Percentiles rank a stretch among this genome's conserved stretches.
These are phyloP conservation scores for Napeogenes sylphis DNA, from an alignment of 2,888 invertebrate species.

Conservation along the genomic window DNA sequence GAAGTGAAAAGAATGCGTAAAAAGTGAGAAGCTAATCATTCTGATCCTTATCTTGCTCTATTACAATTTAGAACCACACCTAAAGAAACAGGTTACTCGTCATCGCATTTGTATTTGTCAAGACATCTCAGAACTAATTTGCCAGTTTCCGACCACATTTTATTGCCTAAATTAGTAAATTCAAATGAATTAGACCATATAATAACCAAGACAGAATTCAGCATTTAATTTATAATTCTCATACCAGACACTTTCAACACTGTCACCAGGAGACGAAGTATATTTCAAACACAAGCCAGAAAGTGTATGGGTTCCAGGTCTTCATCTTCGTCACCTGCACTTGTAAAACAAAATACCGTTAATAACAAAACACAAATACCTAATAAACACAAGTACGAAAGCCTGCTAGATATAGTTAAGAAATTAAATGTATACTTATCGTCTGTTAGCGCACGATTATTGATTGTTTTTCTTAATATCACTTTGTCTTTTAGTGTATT, in stretches of 20 bases:
- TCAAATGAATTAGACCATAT: not conserved
- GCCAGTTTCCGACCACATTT: not conserved
- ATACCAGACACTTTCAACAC: not conserved
- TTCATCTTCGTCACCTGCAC: too few relatives aligned
- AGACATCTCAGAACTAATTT: conserved; percentile 8
- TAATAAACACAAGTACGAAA: too few relatives aligned
- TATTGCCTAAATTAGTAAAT: conserved; percentile 5
- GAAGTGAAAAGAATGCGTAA: conserved; percentile 9
- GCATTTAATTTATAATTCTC: conserved; percentile 11
- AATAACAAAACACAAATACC: too few relatives aligned
- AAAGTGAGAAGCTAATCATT: conserved; percentile 9
- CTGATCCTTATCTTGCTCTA: conserved; percentile 11
- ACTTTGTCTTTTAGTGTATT: too few relatives aligned
- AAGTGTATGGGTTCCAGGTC: too few relatives aligned
- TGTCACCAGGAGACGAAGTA: too few relatives aligned
- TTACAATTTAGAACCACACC: conserved; percentile 13
- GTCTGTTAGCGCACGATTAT: too few relatives aligned
- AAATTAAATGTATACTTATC: too few relatives aligned
- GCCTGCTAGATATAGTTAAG: too few relatives aligned
- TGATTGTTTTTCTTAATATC: too few relatives aligned
- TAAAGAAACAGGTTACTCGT: conserved; percentile 7
- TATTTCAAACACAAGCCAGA: too few relatives aligned
- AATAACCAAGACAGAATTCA: conserved; percentile 7
- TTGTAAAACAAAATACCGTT: too few relatives aligned
- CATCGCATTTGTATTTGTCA: conserved; percentile 10